A percentile compares a stretch with the other conserved stretches of the same genome.
Conservation (phyloP, 2,113 vertebrate species). For the Rynchops niger region DNA sequence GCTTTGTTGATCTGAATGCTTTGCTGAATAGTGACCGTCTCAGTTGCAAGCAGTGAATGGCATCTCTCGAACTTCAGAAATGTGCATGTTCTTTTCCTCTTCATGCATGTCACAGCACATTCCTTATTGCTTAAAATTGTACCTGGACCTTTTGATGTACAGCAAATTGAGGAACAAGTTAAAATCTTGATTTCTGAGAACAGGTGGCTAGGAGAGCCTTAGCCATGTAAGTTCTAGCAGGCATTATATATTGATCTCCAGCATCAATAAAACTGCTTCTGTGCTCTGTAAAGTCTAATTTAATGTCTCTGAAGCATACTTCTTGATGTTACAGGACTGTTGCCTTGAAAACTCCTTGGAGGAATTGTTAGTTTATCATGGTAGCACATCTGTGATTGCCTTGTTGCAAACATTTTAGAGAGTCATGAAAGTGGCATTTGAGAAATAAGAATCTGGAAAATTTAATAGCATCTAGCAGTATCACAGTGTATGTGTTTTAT, state of each 20-base stretch:
- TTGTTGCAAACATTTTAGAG: constrained; percentile 33
- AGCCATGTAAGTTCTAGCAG: background rate
- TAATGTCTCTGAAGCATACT: background rate
- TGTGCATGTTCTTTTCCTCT: background rate
- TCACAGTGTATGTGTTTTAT: background rate
- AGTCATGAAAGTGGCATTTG: background rate
- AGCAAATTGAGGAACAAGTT: background rate
- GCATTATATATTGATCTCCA: background rate
- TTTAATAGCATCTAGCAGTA: background rate
- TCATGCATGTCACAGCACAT: background rate
- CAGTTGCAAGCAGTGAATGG: background rate
- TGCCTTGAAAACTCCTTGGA: background rate
- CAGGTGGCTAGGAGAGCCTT: background rate
- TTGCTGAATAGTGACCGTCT: background rate
- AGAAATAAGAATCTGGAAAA: background rate
- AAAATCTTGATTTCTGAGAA: background rate
- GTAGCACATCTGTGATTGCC: background rate
- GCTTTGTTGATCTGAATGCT: background rate
- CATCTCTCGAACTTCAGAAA: background rate
- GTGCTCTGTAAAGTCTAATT: background rate
- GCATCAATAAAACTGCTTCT: background rate
- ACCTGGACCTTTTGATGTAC: background rate
- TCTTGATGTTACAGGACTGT: background rate
- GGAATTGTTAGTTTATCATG: background rate
- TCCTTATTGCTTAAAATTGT: background rate